Evolutionary conservation across 2,113 vertebrate genomes (phyloP).

Genomic region (Microtus oregoni): DNA sequence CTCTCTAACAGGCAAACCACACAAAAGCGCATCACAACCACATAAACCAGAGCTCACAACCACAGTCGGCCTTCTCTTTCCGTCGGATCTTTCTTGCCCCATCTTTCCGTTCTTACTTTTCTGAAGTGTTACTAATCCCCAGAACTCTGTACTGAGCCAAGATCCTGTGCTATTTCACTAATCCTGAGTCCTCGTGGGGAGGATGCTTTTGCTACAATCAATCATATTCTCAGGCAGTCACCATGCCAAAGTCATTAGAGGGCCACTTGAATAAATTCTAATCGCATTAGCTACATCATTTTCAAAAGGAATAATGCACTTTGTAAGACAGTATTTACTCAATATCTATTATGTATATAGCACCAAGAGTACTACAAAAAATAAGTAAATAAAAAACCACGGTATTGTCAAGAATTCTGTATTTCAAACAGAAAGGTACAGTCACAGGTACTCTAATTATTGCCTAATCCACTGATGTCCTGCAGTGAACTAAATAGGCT

Average conservation of each 20-base stretch:
- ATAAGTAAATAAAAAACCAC: neutral
- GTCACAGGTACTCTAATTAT: neutral
- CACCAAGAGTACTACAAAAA: neutral
- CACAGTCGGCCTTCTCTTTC: neutral
- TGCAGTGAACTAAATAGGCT: neutral
- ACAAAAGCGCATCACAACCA: neutral
- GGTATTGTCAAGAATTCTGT: neutral
- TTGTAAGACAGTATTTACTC: neutral
- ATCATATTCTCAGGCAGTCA: neutral
- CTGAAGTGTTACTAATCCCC: neutral
- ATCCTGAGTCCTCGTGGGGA: neutral
- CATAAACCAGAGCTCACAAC: neutral
- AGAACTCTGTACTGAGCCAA: neutral
- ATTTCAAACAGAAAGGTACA: neutral
- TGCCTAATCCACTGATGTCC: neutral
- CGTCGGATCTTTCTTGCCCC: neutral
- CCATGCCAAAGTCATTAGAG: neutral
- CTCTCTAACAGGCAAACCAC: neutral
- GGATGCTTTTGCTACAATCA: neutral
- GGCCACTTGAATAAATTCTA: neutral
- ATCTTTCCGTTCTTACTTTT: neutral
- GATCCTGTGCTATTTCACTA: neutral
- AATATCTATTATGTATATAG: neutral
- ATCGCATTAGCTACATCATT: neutral
- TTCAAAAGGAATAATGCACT: conserved; percentile 43